Percentiles rank a stretch among this genome's conserved stretches.
Conservation (phyloP, 2,113 vertebrate genomes). For the Callorhinus ursinus region DNA sequence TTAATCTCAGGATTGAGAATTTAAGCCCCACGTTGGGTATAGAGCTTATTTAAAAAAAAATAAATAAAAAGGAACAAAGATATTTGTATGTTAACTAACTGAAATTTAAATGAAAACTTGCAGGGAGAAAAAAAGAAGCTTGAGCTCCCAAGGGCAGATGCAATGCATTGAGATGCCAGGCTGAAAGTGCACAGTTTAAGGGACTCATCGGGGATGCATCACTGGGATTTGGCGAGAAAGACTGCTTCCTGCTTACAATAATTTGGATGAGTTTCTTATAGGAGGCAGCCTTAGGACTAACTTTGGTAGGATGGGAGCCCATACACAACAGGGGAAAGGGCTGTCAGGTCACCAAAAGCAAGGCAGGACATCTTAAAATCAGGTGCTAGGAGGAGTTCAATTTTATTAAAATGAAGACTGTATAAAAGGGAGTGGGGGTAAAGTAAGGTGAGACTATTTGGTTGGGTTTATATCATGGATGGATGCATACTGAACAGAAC, state of each 20-base stretch:
- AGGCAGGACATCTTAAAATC: neutral
- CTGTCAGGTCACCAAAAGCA: neutral
- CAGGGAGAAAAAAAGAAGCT: neutral
- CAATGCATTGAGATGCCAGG: neutral
- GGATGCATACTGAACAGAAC: neutral
- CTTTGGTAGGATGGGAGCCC: neutral
- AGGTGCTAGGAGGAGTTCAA: neutral
- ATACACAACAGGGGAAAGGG: neutral
- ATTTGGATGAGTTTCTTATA: neutral
- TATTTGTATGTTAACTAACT: neutral
- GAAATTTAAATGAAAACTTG: neutral
- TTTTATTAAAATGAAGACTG: neutral
- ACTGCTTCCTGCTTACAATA: neutral
- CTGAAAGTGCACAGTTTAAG: neutral
- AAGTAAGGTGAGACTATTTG: neutral
- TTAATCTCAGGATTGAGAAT: neutral
- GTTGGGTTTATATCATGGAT: neutral
- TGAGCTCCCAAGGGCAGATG: neutral
- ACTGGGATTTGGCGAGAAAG: neutral
- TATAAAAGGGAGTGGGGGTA: neutral
- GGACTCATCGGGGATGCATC: neutral
- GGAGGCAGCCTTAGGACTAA: neutral
- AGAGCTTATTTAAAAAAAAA: neutral
- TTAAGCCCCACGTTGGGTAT: neutral
- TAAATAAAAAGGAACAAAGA: neutral